Conservation (phyloP, 2,113 vertebrate genomes). For the Corythornis madagascariensis region DNA sequence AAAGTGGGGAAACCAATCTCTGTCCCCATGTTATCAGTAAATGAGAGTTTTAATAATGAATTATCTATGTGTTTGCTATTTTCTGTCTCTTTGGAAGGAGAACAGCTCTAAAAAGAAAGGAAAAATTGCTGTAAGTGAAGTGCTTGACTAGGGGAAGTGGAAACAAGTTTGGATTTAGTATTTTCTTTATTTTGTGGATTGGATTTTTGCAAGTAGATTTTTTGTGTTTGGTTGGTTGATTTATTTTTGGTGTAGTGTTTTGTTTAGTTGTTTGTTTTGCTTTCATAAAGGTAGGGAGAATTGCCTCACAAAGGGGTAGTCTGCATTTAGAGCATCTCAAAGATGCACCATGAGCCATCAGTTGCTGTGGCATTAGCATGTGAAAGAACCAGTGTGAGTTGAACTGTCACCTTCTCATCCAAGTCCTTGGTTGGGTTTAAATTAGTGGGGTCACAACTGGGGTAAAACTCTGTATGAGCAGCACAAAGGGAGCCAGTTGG, state of each 20-base stretch:
- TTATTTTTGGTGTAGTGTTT: background rate
- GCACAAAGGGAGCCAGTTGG: background rate
- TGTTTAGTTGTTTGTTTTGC: too few relatives aligned
- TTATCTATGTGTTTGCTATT: background rate
- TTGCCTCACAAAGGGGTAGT: too few relatives aligned
- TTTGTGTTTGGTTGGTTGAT: too few relatives aligned
- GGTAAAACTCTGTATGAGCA: too few relatives aligned
- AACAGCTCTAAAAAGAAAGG: background rate
- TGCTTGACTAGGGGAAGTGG: background rate
- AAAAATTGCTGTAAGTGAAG: background rate
- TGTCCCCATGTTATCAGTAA: background rate
- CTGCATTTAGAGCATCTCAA: too few relatives aligned
- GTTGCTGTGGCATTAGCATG: too few relatives aligned
- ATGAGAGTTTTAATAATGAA: slow-evolving; percentile 30
- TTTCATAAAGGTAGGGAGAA: background rate
- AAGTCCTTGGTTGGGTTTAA: too few relatives aligned
- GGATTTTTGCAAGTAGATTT: background rate
- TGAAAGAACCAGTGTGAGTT: too few relatives aligned
- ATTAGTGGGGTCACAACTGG: too few relatives aligned
- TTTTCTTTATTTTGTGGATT: background rate
- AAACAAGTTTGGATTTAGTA: background rate
- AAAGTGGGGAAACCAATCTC: background rate
- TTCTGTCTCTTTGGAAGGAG: background rate
- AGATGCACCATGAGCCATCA: too few relatives aligned
- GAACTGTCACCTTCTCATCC: too few relatives aligned